A percentile compares a stretch with the other conserved stretches of the same genome.
phyloP scores from a whole-genome alignment of 2,797 vertebrate species.

The Rhodeus uyekii region DNA sequence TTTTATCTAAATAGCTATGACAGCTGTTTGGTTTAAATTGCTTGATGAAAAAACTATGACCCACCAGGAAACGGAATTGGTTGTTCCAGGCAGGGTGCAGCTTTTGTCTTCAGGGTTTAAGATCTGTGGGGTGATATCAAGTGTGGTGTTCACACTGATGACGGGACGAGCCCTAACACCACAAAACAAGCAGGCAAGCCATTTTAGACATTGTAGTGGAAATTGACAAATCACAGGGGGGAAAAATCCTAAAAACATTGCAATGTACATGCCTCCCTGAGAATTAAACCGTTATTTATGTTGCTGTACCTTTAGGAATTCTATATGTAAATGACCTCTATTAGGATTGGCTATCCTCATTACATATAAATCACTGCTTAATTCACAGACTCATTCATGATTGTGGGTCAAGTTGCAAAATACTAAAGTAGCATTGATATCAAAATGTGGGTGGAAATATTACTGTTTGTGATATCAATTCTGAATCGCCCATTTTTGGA shows the following conservation, averaged over 20 bases:
- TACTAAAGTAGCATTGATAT: not conserved
- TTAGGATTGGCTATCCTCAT: not conserved
- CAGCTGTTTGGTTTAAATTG: not conserved
- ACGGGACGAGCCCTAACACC: constrained; percentile 87
- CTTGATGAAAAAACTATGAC: constrained; percentile 37
- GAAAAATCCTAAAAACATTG: not conserved
- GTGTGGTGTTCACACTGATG: constrained; percentile 86
- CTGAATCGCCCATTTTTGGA: not conserved
- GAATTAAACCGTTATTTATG: not conserved
- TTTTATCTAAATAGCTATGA: not conserved
- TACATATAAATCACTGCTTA: not conserved
- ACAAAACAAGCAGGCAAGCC: constrained; percentile 48
- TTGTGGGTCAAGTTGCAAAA: not conserved
- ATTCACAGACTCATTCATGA: not conserved
- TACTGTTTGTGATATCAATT: not conserved
- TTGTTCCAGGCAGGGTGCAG: constrained; percentile 74
- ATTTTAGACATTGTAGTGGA: not conserved
- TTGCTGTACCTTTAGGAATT: not conserved
- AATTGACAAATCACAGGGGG: not conserved
- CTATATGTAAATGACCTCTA: not conserved
- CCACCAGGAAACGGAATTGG: constrained; percentile 87
- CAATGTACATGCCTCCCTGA: not conserved
- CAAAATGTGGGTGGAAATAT: not conserved
- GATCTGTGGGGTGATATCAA: constrained; percentile 91
- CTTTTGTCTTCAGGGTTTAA: constrained; percentile 89